Evolutionary conservation across 2,888 invertebrate genomes (phyloP).

Genomic region (Meghimatium bilineatum): DNA sequence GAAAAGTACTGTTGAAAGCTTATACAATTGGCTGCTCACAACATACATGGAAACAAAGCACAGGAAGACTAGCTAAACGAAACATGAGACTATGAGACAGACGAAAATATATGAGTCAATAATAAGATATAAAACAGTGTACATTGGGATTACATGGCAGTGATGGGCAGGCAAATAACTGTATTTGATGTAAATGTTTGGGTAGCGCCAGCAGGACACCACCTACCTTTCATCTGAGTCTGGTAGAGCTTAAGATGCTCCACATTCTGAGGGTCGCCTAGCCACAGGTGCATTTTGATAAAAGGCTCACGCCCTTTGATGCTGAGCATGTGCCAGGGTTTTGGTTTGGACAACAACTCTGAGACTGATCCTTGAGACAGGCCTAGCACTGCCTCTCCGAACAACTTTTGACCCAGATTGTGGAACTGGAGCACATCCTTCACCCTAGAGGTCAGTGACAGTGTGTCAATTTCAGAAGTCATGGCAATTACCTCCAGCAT

Average conservation of each 20-base stretch:
- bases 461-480: constrained; percentile 96
- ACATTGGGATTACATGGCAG: constrained; percentile 45
- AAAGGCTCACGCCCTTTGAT: constrained; percentile 93
- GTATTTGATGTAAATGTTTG: constrained; percentile 23
- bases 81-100: not conserved
- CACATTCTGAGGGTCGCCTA: constrained; percentile 95
- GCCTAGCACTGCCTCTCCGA: constrained; percentile 97
- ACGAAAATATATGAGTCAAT: constrained; percentile 19
- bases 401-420: constrained; percentile 97
- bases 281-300: constrained; percentile 88
- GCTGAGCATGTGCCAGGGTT: constrained; percentile 99
- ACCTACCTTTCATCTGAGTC: constrained; percentile 76
- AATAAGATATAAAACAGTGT: constrained; percentile 20
- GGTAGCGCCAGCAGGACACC: constrained; percentile 46
- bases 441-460: constrained; percentile 95
- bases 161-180: constrained; percentile 34
- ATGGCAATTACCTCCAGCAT: constrained; percentile 98
- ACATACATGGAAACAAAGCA: constrained; percentile 7
- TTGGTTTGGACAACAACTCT: constrained; percentile 96
- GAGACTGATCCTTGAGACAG: constrained; percentile 95
- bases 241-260: constrained; percentile 86
- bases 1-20: constrained; percentile 6
- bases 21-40: constrained; percentile 8
- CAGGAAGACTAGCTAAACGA: not conserved
- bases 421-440: constrained; percentile 97